Percentiles rank a stretch among this genome's conserved stretches.
Conservation (phyloP, 2,113 vertebrate genomes). For the Gnathochromis pfefferi region DNA sequence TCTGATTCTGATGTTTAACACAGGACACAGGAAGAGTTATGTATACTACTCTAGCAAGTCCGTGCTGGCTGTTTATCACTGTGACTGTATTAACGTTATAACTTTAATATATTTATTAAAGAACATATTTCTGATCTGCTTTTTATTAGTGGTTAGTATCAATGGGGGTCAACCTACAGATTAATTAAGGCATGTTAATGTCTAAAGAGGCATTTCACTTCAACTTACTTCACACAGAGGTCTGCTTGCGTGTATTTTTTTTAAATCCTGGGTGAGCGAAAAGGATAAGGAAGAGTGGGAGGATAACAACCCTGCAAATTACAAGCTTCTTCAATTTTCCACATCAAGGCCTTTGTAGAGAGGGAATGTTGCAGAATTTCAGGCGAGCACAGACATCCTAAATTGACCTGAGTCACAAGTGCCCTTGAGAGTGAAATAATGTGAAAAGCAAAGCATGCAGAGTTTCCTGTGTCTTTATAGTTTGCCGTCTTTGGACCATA, state of each 20-base stretch:
- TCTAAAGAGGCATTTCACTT: not conserved
- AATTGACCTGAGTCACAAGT: not conserved
- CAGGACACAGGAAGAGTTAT: not conserved
- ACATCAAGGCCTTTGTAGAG: conserved; percentile 32
- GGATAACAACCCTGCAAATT: conserved; percentile 38
- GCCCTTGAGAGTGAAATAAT: conserved; percentile 4
- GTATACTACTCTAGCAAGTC: not conserved
- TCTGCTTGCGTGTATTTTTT: not conserved
- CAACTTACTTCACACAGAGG: not conserved
- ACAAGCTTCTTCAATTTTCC: conserved; percentile 49
- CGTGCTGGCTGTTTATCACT: not conserved
- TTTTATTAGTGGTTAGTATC: not conserved
- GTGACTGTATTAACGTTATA: not conserved
- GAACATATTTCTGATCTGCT: not conserved
- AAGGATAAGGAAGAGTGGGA: not conserved
- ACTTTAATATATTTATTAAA: not conserved
- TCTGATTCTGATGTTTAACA: not conserved
- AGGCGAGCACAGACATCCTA: not conserved
- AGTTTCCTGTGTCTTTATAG: not conserved
- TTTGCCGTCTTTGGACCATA: not conserved
- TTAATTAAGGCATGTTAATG: not conserved
- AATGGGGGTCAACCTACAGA: not conserved
- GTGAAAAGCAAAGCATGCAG: not conserved
- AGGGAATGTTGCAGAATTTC: not conserved
- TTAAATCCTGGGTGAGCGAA: not conserved